A percentile compares a stretch with the other conserved stretches of the same genome.
phyloP scores from a whole-genome alignment of 37 sponge, comb jelly and placozoan species.

The Eunapius fragilis region DNA sequence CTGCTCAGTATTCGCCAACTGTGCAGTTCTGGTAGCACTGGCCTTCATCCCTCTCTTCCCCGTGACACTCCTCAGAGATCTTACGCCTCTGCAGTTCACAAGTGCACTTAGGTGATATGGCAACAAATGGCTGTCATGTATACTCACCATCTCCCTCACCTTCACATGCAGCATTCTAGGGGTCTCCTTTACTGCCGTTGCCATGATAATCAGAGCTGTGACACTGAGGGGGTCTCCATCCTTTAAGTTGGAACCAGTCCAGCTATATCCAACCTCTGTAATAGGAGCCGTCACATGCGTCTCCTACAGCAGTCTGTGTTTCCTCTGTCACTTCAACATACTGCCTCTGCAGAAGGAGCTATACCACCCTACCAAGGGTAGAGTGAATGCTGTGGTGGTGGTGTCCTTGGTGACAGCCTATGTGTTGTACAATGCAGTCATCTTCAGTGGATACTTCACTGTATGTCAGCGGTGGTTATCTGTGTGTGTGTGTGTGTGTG shows the following conservation, averaged over 20 bases:
- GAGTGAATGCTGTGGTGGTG: constrained; percentile 36
- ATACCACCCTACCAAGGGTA: constrained; percentile 22
- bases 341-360: constrained; percentile 76
- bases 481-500: background rate
- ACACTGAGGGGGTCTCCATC: background rate
- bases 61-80: constrained; percentile 56
- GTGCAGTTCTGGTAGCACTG: constrained; percentile 55
- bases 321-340: constrained; percentile 85
- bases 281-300: constrained; percentile 37
- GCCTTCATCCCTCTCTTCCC: constrained; percentile 84
- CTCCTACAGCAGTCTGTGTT: constrained; percentile 68
- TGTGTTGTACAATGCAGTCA: constrained; percentile 57
- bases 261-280: background rate
- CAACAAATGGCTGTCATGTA: background rate
- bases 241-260: background rate
- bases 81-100: constrained; percentile 68
- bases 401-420: constrained; percentile 49
- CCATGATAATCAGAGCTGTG: constrained; percentile 12
- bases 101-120: constrained; percentile 51
- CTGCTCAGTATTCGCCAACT: constrained; percentile 55
- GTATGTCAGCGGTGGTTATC: constrained; percentile 51
- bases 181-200: constrained; percentile 13
- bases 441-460: constrained; percentile 51
- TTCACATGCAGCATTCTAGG: constrained; percentile 32
- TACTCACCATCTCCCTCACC: background rate